These are phyloP conservation scores for Thaumetopoea pityocampa DNA, from an alignment of 1,140 invertebrate species.

Conservation along the genomic window DNA sequence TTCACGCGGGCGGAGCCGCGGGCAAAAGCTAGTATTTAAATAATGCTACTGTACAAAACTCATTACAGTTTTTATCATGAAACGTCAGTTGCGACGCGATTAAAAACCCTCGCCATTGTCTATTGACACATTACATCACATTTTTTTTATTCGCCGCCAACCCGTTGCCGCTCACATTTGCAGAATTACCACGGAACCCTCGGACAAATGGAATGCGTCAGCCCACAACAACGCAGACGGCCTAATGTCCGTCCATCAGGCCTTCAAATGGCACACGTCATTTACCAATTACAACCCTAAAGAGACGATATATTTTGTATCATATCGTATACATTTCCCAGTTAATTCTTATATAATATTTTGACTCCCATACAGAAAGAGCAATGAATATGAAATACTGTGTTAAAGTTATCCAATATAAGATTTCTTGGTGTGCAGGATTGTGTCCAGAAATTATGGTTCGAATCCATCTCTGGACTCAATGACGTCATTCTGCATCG, in stretches of 20 bases:
- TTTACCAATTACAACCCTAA: constrained; percentile 43
- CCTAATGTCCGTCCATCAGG: constrained; percentile 68
- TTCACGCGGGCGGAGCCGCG: too few relatives aligned
- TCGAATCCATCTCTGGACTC: constrained; percentile 64
- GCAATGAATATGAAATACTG: constrained; percentile 24
- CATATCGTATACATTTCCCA: constrained; percentile 27
- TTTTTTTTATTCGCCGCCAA: constrained; percentile 41
- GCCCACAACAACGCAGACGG: constrained; percentile 57
- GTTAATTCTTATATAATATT: constrained; percentile 4
- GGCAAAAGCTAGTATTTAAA: too few relatives aligned
- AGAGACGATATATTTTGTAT: constrained; percentile 3
- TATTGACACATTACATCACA: constrained; percentile 49
- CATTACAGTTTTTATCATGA: too few relatives aligned
- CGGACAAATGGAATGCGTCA: constrained; percentile 52
- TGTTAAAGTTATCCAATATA: background rate
- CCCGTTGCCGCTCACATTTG: constrained; percentile 61
- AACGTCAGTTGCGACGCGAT: too few relatives aligned
- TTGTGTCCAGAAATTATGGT: constrained; percentile 61
- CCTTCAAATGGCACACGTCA: constrained; percentile 67
- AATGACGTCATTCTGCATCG: constrained; percentile 67
- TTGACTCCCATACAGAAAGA: background rate
- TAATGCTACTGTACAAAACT: too few relatives aligned
- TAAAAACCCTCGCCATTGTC: constrained; percentile 25
- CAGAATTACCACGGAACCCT: constrained; percentile 55
- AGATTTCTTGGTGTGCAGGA: constrained; percentile 25